Conservation (phyloP, 2,113 vertebrate genomes). For the Cygnus atratus region DNA sequence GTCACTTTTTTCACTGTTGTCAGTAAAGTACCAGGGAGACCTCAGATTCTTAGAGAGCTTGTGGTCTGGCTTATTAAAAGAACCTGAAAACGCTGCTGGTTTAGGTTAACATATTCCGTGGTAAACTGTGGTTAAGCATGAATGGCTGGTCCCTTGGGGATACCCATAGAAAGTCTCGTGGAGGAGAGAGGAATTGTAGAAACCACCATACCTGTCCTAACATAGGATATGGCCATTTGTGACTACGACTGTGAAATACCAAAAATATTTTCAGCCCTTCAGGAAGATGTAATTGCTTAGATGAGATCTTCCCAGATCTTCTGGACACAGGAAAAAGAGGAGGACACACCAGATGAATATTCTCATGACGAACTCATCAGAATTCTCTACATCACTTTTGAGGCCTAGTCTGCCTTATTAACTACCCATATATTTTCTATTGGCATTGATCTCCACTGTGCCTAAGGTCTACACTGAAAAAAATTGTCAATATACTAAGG, state of each 20-base stretch:
- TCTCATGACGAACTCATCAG: neutral
- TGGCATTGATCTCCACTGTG: neutral
- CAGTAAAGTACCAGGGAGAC: neutral
- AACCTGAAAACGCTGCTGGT: neutral
- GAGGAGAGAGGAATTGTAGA: neutral
- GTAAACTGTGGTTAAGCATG: neutral
- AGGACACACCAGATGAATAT: accelerated
- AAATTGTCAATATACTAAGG: neutral
- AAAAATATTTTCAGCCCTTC: neutral
- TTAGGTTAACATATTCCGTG: neutral
- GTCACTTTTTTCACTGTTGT: neutral
- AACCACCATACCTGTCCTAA: neutral
- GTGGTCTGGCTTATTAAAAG: neutral
- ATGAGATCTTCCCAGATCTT: neutral
- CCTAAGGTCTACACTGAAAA: neutral
- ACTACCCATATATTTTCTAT: neutral
- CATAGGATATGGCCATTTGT: neutral
- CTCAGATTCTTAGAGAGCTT: neutral
- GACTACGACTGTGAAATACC: neutral
- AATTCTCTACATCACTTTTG: neutral
- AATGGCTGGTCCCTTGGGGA: neutral
- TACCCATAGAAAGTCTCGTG: neutral
- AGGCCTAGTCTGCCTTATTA: neutral
- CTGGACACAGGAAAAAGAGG: neutral
- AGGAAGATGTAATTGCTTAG: neutral